Base-by-base conservation (phyloP, 2,888 invertebrate species). In the Chaetoderma sp. region DNA sequence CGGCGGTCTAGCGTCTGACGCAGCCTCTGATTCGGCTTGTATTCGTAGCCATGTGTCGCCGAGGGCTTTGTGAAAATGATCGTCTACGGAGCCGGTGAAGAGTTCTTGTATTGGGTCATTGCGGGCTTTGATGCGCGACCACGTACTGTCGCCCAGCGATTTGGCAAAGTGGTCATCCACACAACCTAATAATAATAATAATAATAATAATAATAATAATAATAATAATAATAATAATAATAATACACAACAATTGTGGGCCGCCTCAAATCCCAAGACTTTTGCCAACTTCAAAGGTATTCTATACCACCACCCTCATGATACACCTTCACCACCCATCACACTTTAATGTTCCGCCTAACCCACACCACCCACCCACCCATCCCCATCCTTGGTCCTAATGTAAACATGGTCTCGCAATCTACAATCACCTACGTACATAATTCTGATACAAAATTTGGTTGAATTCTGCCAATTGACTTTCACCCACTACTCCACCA, bases 151-250 rank as follows among this genome's bases (percentile, higher is more conserved):
- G 1, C 89, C 89, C 50, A 95, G 88, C 0, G 95, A 94, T 88
- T 94, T 95, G 33, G 94, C 94, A 88, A 95, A 95, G 84, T 95
- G 95, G 84, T 95, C 95, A 87, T 95, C 95, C 49, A 95, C 95
- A 68, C 92, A 91, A 36, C 78, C 83, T 83, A 77, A 23, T 72
- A 72, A n/a, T 45, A 44, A 33, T 90, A 82, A 72, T 89, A 89
- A 89, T 6, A 45, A 18, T n/a, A n/a, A n/a, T n/a, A n/a, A n/a
- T n/a, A n/a, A 47, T 23, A 45, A 44, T 25, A 55, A 59, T 47
- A 25, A 23, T 10, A 23, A 21, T 8, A 25, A 23, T 50, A 25
- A 23, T 3, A 3, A 10, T 39, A 39, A 39, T 39, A 39, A 39
- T 13, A 10, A 39, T 13, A 39, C 39, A 13, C 39, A 39, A 16